A percentile compares a stretch with the other conserved stretches of the same genome.
These are phyloP conservation scores for Bos indicus DNA, from an alignment of 2,113 vertebrate species.

Conservation along the genomic window DNA sequence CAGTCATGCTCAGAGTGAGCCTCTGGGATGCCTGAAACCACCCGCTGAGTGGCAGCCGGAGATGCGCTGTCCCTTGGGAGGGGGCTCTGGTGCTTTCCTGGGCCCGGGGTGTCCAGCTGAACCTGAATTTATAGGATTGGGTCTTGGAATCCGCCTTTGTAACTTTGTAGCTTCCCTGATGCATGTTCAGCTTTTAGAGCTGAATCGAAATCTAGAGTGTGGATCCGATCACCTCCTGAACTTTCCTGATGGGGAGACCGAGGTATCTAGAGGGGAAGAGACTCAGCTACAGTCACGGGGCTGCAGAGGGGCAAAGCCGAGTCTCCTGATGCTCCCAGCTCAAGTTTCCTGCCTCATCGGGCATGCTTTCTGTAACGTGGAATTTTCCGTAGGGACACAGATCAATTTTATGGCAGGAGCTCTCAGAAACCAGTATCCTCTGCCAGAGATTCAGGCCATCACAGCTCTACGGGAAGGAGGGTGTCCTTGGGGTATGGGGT, in stretches of 20 bases:
- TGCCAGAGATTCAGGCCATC: not conserved
- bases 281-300: not conserved
- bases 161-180: not conserved
- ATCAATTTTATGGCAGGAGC: not conserved
- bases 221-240: not conserved
- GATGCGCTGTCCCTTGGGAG: rapidly evolving
- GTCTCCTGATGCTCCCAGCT: not conserved
- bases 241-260: not conserved
- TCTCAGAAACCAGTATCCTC: not conserved
- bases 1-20: not conserved
- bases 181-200: not conserved
- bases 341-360: not conserved
- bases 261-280: not conserved
- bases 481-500: not conserved
- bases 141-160: not conserved
- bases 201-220: not conserved
- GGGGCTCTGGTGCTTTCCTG: not conserved
- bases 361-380: not conserved
- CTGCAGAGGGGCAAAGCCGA: not conserved
- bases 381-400: not conserved
- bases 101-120: not conserved
- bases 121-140: not conserved
- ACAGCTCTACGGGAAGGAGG: not conserved
- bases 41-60: not conserved
- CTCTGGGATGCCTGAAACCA: not conserved